Evolutionary conservation across 2,888 invertebrate species (phyloP).

Genomic region (Miltochrista miniata): DNA sequence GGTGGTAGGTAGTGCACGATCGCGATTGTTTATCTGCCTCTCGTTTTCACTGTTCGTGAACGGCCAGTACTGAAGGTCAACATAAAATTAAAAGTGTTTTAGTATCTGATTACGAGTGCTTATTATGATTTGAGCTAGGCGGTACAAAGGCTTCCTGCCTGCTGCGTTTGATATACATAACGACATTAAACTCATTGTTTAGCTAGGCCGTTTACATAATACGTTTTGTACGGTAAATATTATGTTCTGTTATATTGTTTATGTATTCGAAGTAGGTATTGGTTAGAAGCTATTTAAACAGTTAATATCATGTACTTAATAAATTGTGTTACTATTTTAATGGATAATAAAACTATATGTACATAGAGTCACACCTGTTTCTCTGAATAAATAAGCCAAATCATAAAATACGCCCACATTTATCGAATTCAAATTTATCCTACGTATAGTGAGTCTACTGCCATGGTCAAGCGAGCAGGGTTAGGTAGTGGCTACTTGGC

Average conservation of each 20-base stretch:
- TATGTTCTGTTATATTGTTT: conserved; percentile 9
- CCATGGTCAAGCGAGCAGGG: too few species aligned
- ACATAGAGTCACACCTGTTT: too few species aligned
- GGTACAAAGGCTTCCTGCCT: conserved; percentile 61
- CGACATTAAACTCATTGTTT: conserved; percentile 41
- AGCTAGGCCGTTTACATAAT: conserved; percentile 21
- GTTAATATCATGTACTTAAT: too few species aligned
- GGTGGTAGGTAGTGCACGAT: conserved; percentile 66
- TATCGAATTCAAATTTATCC: too few species aligned
- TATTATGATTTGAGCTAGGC: conserved; percentile 63
- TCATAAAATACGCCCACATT: too few species aligned
- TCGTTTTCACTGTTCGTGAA: conserved; percentile 78
- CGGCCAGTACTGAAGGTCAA: conserved; percentile 76
- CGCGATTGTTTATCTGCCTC: conserved; percentile 75
- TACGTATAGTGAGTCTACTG: too few species aligned
- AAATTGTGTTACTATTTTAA: too few species aligned
- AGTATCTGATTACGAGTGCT: conserved; percentile 76
- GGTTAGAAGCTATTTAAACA: too few species aligned
- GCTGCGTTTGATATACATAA: conserved; percentile 45
- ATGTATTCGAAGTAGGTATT: not conserved
- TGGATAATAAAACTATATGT: too few species aligned
- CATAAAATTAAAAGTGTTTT: conserved; percentile 80
- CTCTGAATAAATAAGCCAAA: too few species aligned
- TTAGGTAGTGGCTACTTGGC: too few species aligned
- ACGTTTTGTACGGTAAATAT: conserved; percentile 17